These are phyloP conservation scores for Eurosta solidaginis DNA, from an alignment of 1,140 invertebrate species.

Conservation along the genomic window DNA sequence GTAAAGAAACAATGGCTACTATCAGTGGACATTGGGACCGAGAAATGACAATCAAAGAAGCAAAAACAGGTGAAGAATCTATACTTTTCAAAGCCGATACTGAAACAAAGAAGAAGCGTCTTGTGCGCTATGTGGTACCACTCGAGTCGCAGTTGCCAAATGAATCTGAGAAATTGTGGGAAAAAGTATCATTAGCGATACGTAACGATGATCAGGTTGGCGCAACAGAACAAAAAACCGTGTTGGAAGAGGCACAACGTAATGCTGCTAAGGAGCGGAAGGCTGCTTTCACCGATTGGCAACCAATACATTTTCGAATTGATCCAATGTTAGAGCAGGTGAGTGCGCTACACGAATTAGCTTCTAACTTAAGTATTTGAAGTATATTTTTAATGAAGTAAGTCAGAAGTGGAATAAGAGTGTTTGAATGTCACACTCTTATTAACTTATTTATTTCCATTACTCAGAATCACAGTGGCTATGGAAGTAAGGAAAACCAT, in stretches of 20 bases:
- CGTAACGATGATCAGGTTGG: constrained; percentile 76
- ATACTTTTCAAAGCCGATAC: constrained; percentile 76
- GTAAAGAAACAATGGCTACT: constrained; percentile 84
- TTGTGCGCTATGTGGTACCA: constrained; percentile 79
- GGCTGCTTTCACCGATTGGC: constrained; percentile 67
- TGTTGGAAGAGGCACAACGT: constrained; percentile 85
- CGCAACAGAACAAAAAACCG: constrained; percentile 88
- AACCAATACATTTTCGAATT: constrained; percentile 74
- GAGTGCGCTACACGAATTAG: not conserved
- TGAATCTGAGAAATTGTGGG: constrained; percentile 89
- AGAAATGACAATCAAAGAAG: constrained; percentile 80
- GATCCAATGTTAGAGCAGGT: constrained; percentile 61
- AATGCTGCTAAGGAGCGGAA: constrained; percentile 65
- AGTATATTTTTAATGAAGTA: not conserved
- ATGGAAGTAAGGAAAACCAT: no score
- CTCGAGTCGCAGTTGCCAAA: constrained; percentile 76
- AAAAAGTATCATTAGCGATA: constrained; percentile 82
- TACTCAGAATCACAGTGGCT: no score
- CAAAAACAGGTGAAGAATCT: constrained; percentile 72
- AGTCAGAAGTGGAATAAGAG: no score
- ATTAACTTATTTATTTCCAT: no score
- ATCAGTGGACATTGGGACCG: constrained; percentile 93
- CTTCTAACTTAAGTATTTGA: not conserved
- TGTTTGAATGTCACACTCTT: not conserved
- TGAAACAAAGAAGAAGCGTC: constrained; percentile 70